Conservation (phyloP, 1,140 invertebrate genomes). For the Pseudomyrmex flavicornis region DNA sequence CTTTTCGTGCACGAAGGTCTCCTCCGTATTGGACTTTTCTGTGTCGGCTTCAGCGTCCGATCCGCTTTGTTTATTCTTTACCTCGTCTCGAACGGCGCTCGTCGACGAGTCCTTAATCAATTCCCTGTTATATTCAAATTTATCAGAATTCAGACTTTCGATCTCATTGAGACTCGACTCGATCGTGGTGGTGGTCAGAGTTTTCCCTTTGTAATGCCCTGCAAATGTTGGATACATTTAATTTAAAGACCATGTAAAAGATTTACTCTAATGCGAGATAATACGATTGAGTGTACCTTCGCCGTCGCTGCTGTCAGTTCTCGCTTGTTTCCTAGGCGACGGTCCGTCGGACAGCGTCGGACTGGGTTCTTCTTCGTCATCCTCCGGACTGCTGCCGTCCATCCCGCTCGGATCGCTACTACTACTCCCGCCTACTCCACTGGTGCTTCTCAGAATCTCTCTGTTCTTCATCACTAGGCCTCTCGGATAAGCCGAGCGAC, state of each 20-base stretch:
- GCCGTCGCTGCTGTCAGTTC: slow-evolving; percentile 78
- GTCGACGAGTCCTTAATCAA: slow-evolving; percentile 72
- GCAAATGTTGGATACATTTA: slow-evolving; percentile 33
- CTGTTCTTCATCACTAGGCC: slow-evolving; percentile 82
- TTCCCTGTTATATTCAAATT: slow-evolving; percentile 64
- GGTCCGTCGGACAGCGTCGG: slow-evolving; percentile 84
- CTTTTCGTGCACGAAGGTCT: slow-evolving; percentile 80
- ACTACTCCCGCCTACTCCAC: slow-evolving; percentile 84
- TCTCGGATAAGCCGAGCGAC: slow-evolving; percentile 85
- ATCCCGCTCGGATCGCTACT: slow-evolving; percentile 89
- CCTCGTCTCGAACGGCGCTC: slow-evolving; percentile 55
- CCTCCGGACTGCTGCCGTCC: slow-evolving; percentile 89
- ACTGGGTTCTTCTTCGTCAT: slow-evolving; percentile 87
- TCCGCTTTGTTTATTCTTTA: slow-evolving; percentile 76
- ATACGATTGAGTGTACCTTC: slow-evolving; percentile 68
- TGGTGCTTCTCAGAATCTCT: slow-evolving; percentile 75
- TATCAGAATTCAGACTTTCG: slow-evolving; percentile 69
- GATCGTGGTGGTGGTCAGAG: slow-evolving; percentile 80
- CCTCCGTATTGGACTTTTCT: slow-evolving; percentile 85
- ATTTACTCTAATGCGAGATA: background rate
- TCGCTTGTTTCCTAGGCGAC: slow-evolving; percentile 83
- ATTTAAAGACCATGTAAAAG: background rate
- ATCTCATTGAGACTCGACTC: slow-evolving; percentile 82
- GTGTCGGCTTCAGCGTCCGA: slow-evolving; percentile 85
- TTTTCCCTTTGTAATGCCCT: slow-evolving; percentile 84